Conservation (phyloP, 2,888 invertebrate species). For the Machimus atricapillus region DNA sequence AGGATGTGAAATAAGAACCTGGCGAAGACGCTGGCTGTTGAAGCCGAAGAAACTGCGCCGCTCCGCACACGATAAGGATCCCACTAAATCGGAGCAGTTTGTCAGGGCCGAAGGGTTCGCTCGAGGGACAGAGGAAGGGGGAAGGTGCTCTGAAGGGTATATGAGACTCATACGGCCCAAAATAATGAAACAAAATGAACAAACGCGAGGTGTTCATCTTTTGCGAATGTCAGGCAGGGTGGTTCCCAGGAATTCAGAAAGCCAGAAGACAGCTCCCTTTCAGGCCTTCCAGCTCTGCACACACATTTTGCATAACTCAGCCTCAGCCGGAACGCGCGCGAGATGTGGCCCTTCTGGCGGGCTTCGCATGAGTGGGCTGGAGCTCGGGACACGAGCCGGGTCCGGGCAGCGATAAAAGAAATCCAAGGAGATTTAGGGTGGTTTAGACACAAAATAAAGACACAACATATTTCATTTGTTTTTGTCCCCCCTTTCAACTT, state of each 20-base stretch:
- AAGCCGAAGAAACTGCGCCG: background rate
- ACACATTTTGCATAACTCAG: slow-evolving; percentile 5
- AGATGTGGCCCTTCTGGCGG: background rate
- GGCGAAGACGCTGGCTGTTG: background rate
- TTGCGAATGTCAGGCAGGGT: background rate
- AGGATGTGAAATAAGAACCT: background rate
- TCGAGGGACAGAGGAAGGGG: background rate
- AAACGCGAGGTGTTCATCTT: slow-evolving; percentile 7
- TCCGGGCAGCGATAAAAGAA: slow-evolving; percentile 39
- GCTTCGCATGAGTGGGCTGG: background rate
- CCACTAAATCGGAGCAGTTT: slow-evolving; percentile 25
- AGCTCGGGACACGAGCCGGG: background rate
- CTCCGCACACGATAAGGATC: slow-evolving; percentile 1
- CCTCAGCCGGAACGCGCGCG: background rate
- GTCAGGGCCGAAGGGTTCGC: background rate
- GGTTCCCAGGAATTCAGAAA: background rate
- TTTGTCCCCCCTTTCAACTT: slow-evolving; percentile 5
- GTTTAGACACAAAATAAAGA: slow-evolving; percentile 34
- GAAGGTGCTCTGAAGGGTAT: background rate
- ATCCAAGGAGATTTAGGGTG: slow-evolving; percentile 37
- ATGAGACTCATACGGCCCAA: background rate
- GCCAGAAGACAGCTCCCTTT: background rate
- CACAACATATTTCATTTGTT: slow-evolving; percentile 33
- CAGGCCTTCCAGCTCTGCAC: background rate
- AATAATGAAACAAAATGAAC: slow-evolving; percentile 30